Evolutionary conservation across 2,888 invertebrate species (phyloP).

Genomic region (Xestia xanthographa): DNA sequence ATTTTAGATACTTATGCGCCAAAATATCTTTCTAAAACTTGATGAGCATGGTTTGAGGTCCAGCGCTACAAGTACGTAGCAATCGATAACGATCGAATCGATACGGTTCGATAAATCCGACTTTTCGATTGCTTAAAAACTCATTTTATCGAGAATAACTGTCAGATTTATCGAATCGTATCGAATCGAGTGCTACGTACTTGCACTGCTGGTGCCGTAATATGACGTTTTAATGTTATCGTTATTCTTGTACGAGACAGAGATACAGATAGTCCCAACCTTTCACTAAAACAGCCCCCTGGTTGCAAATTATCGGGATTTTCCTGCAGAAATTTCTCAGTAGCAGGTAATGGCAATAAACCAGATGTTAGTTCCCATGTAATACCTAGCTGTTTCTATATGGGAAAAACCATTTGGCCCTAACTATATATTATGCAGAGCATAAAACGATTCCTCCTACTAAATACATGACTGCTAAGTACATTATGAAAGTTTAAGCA

Average conservation of each 20-base stretch:
- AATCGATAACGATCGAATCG: too few species aligned
- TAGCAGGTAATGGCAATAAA: background rate
- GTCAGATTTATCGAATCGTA: too few species aligned
- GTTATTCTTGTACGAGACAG: background rate
- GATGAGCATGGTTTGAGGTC: too few species aligned
- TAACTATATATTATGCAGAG: background rate
- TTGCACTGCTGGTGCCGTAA: too few species aligned
- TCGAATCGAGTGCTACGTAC: too few species aligned
- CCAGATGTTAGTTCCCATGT: background rate
- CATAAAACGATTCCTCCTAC: background rate
- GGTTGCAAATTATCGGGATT: background rate
- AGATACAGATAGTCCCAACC: background rate
- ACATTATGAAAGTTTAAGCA: constrained; percentile 24
- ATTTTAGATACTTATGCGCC: background rate
- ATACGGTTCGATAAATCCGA: too few species aligned
- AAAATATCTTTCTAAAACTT: too few species aligned
- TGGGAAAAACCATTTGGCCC: constrained; percentile 5
- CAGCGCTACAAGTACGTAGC: too few species aligned
- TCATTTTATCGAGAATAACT: too few species aligned
- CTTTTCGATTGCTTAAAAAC: too few species aligned
- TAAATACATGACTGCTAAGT: constrained; percentile 13
- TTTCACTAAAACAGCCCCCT: background rate
- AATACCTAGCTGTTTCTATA: too few species aligned
- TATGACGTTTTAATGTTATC: background rate
- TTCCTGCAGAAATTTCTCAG: background rate